phyloP scores from a whole-genome alignment of 2,888 invertebrate genomes.

The Ophonus ardosiacus region DNA sequence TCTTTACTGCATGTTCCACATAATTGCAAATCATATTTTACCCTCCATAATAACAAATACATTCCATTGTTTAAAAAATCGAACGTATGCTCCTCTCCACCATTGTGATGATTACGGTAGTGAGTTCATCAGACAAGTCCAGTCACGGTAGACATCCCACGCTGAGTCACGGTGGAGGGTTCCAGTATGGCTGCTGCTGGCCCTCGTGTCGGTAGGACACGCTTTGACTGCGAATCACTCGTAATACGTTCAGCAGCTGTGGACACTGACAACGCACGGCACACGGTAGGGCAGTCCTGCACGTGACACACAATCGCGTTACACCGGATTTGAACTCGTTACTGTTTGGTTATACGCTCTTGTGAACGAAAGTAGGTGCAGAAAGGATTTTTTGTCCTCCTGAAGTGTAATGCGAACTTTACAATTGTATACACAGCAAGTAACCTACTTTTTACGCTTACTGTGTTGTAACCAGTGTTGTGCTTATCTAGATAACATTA shows the following conservation, averaged over 20 bases:
- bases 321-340: slow-evolving; percentile 29
- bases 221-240: slow-evolving; percentile 38
- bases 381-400: background rate
- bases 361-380: background rate
- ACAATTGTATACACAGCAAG: no score
- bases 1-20: no score
- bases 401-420: no score
- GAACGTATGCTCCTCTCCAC: no score
- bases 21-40: no score
- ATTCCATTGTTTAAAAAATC: no score
- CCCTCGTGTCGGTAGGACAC: background rate
- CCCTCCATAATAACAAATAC: no score
- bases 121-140: background rate
- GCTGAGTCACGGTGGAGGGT: slow-evolving; percentile 18
- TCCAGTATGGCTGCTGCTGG: background rate
- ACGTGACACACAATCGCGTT: slow-evolving; percentile 34
- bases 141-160: slow-evolving; percentile 16
- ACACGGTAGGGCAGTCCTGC: background rate
- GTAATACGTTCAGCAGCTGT: slow-evolving; percentile 36
- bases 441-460: no score
- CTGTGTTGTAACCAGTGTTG: no score
- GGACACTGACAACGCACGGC: background rate
- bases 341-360: slow-evolving; percentile 10
- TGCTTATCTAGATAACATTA: no score
- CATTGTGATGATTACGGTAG: background rate